These are phyloP conservation scores for Equus quagga DNA, from an alignment of 2,113 vertebrate genomes.

Conservation along the genomic window DNA sequence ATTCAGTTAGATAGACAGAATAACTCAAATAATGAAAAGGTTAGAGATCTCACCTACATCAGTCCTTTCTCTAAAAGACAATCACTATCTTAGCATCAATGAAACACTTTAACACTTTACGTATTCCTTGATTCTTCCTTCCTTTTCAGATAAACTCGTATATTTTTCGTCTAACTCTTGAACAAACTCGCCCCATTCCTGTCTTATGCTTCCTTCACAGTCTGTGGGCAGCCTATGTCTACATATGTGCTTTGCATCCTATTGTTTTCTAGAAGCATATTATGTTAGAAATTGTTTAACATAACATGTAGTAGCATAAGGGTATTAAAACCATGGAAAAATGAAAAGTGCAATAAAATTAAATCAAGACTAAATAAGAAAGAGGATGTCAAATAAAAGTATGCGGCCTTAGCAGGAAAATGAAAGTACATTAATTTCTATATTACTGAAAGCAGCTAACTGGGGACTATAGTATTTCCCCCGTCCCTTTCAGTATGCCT, in stretches of 20 bases:
- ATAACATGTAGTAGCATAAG: not conserved
- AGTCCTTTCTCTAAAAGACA: not conserved
- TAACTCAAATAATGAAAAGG: conserved; percentile 46
- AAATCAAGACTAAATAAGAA: conserved; percentile 25
- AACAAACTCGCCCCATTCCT: not conserved
- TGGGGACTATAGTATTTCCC: not conserved
- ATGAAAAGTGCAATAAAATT: not conserved
- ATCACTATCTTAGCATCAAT: not conserved
- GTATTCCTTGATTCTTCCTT: not conserved
- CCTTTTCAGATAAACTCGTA: not conserved
- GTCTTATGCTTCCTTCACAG: not conserved
- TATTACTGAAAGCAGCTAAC: not conserved
- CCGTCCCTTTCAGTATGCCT: not conserved
- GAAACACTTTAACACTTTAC: not conserved
- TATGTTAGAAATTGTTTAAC: not conserved
- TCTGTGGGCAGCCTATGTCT: not conserved
- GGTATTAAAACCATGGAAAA: not conserved
- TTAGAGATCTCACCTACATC: not conserved
- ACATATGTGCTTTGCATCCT: not conserved
- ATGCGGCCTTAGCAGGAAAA: conserved; percentile 1
- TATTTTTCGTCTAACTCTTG: not conserved
- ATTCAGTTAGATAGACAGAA: conserved; percentile 5
- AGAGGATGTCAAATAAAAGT: not conserved
- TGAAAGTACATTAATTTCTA: not conserved
- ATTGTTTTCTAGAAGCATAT: not conserved